phyloP scores from a whole-genome alignment of 2,888 invertebrate species.

The Idaea dimidiata region DNA sequence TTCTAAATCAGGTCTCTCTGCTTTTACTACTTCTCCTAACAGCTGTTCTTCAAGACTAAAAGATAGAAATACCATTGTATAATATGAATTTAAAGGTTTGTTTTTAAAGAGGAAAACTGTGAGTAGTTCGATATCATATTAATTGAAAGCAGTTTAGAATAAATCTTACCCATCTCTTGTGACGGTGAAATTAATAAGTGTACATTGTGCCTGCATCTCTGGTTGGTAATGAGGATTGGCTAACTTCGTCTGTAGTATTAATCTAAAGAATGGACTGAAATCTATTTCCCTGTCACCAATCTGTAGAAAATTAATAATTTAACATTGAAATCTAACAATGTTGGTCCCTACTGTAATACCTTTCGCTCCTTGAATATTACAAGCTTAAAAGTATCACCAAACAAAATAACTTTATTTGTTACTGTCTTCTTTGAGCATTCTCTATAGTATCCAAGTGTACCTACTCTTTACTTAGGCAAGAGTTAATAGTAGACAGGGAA shows the following conservation, averaged over 20 bases:
- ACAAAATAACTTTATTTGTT: too few relatives aligned
- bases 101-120: neutral
- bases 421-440: too few relatives aligned
- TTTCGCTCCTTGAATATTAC: too few relatives aligned
- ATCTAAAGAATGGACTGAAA: constrained; percentile 89
- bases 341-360: too few relatives aligned
- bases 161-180: constrained; percentile 88
- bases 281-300: constrained; percentile 97
- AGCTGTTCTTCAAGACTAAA: constrained; percentile 92
- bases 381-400: too few relatives aligned
- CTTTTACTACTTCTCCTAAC: constrained; percentile 95
- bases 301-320: constrained; percentile 59
- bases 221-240: constrained; percentile 98
- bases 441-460: too few relatives aligned
- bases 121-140: too few relatives aligned
- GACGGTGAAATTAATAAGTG: constrained; percentile 97
- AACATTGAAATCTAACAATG: neutral
- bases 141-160: neutral
- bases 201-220: constrained; percentile 97
- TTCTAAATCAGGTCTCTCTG: constrained; percentile 95
- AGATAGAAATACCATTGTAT: constrained; percentile 5
- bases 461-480: too few relatives aligned
- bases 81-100: neutral
- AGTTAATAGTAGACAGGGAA: too few relatives aligned
- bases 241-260: constrained; percentile 95